Evolutionary conservation across 2,113 vertebrate species (phyloP).

Genomic region (Eira barbara): DNA sequence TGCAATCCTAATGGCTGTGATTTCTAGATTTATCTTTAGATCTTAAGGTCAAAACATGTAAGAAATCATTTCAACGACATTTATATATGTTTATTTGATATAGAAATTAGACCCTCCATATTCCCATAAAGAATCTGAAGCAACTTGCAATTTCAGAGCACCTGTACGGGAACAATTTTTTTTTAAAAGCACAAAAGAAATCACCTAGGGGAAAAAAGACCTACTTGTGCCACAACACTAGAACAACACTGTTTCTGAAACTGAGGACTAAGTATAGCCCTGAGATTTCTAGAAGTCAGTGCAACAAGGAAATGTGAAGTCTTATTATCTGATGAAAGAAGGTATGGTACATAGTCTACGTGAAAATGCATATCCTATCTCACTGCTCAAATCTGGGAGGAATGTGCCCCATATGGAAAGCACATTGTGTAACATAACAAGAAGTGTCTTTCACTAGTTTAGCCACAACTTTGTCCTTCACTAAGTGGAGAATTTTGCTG

Average conservation of each 20-base stretch:
- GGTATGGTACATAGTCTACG: background rate
- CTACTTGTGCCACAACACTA: background rate
- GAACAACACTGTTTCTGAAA: slow-evolving; percentile 2
- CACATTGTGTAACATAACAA: background rate
- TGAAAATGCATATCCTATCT: background rate
- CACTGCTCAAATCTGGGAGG: background rate
- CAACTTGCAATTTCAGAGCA: slow-evolving; percentile 13
- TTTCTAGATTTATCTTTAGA: background rate
- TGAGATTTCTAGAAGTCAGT: slow-evolving; percentile 5
- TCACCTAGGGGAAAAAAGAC: background rate
- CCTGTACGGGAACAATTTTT: background rate
- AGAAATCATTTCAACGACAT: background rate
- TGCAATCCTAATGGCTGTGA: background rate
- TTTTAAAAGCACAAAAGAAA: slow-evolving; percentile 29
- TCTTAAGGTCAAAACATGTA: background rate
- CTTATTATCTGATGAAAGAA: slow-evolving; percentile 23
- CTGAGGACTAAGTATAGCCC: background rate
- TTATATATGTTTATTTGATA: slow-evolving; percentile 29
- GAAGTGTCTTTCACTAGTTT: background rate
- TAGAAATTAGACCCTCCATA: background rate
- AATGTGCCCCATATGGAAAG: background rate
- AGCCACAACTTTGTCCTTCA: background rate
- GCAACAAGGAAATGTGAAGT: slow-evolving; percentile 21
- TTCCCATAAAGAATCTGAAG: background rate
- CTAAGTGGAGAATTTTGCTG: background rate